Conservation (phyloP, 92 coral and sea anemone species). For the Phenganax stokvisi region DNA sequence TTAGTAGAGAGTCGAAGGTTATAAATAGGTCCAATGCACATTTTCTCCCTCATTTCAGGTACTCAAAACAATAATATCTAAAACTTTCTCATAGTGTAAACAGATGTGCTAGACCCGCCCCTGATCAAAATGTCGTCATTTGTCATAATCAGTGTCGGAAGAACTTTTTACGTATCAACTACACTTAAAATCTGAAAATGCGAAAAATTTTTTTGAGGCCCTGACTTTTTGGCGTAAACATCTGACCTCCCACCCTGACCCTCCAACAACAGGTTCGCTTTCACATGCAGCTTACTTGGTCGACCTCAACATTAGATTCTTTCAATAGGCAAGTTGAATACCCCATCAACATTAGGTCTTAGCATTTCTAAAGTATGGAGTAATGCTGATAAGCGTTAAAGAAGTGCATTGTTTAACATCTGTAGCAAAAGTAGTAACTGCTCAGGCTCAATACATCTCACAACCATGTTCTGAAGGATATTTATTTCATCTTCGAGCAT, state of each 20-base stretch:
- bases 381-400: background rate
- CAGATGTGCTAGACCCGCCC: no score
- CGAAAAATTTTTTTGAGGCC: background rate
- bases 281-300: background rate
- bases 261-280: background rate
- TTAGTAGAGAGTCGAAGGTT: no score
- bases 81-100: no score
- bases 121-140: no score
- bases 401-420: background rate
- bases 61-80: no score
- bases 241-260: background rate
- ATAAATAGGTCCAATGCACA: no score
- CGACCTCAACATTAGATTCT: background rate
- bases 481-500: slow-evolving; percentile 1
- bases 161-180: no score
- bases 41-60: no score
- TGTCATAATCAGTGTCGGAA: no score
- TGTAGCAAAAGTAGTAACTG: background rate
- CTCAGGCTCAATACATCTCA: background rate
- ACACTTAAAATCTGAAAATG: no score
- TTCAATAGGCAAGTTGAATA: background rate
- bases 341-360: background rate
- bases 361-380: background rate
- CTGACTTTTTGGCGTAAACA: background rate
- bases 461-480: background rate